Conservation (phyloP, 2,888 invertebrate species). For the Pasiphila rectangulata region DNA sequence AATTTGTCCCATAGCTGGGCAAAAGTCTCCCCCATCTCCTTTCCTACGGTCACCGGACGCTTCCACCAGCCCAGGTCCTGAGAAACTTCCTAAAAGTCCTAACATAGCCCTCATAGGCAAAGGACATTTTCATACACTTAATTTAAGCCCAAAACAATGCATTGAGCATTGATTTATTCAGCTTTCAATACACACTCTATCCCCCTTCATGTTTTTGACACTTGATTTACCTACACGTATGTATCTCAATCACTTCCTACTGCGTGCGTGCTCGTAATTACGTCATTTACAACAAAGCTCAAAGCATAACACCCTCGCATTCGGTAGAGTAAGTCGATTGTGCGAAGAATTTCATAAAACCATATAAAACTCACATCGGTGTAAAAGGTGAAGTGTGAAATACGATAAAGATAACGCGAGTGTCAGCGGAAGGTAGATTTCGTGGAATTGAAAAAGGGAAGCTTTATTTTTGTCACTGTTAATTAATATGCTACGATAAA, state of each 20-base stretch:
- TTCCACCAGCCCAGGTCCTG: too few species aligned
- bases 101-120: too few species aligned
- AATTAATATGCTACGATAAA: too few species aligned
- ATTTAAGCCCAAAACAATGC: too few species aligned
- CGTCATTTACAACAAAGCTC: conserved; percentile 62
- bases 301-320: conserved; percentile 47
- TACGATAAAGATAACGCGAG: conserved; percentile 40
- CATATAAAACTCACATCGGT: conserved; percentile 70
- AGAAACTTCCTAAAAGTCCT: too few species aligned
- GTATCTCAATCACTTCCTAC: conserved; percentile 11
- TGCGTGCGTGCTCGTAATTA: conserved; percentile 61
- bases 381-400: conserved; percentile 70
- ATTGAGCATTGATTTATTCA: neutral
- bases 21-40: too few species aligned
- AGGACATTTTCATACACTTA: too few species aligned
- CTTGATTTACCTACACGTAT: conserved; percentile 3
- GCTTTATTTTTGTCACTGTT: too few species aligned
- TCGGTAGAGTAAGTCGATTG: conserved; percentile 67
- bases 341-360: conserved; percentile 71
- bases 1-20: too few species aligned
- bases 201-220: conserved; percentile 5
- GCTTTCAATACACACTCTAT: neutral
- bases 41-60: too few species aligned
- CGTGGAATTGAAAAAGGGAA: too few species aligned
- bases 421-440: conserved; percentile 27